Conservation (phyloP, 1,140 invertebrate species). For the Bradysia coprophila region DNA sequence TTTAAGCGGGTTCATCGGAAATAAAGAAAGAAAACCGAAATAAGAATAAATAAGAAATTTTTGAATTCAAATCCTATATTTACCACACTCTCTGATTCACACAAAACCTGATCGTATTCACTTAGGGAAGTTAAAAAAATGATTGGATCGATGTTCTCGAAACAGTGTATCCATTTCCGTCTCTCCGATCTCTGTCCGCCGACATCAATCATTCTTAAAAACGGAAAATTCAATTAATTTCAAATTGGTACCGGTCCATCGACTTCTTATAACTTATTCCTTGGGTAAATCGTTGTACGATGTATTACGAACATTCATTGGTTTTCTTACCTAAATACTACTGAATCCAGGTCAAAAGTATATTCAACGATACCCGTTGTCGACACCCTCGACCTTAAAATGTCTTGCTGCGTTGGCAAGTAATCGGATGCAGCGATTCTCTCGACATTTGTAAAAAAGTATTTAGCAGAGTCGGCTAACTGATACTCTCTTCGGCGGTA, state of each 20-base stretch:
- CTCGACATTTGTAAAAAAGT: constrained; percentile 95
- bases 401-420: constrained; percentile 94
- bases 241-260: too few species aligned
- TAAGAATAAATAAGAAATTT: not conserved
- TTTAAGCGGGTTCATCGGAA: too few species aligned
- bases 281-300: too few species aligned
- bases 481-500: constrained; percentile 98
- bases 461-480: constrained; percentile 99
- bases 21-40: constrained; percentile 21
- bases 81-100: constrained; percentile 25
- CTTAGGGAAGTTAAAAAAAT: too few species aligned
- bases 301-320: too few species aligned
- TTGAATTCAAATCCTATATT: constrained; percentile 3
- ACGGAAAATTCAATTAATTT: too few species aligned
- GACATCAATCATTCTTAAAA: constrained; percentile 62
- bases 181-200: too few species aligned
- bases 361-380: constrained; percentile 97
- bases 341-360: constrained; percentile 94
- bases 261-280: too few species aligned
- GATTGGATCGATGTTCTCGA: too few species aligned
- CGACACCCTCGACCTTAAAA: constrained; percentile 90
- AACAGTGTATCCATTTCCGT: too few species aligned
- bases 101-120: constrained; percentile 25
- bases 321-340: constrained; percentile 89
- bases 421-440: constrained; percentile 83